Evolutionary conservation across 2,888 invertebrate genomes (phyloP).

Genomic region (Boloria euphrosyne): DNA sequence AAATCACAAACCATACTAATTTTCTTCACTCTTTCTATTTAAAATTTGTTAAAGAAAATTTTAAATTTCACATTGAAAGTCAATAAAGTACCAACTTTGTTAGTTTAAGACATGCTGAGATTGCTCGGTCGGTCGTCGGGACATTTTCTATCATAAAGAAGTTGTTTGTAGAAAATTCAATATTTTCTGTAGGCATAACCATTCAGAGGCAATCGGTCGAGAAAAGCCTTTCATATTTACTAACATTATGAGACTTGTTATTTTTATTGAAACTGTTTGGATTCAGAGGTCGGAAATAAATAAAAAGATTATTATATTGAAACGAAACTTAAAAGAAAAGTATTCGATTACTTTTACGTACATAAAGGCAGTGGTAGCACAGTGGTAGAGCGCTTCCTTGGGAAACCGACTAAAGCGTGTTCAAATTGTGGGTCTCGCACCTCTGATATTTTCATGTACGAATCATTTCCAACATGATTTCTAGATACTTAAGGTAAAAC

Average conservation of each 20-base stretch:
- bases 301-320: no score
- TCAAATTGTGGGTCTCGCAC: no score
- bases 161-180: constrained; percentile 37
- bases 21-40: neutral
- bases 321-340: no score
- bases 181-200: constrained; percentile 39
- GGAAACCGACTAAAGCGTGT: no score
- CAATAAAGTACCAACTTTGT: constrained; percentile 1
- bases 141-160: constrained; percentile 24
- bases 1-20: no score
- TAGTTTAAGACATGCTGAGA: constrained; percentile 20
- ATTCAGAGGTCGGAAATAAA: no score
- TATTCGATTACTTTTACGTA: no score
- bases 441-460: no score
- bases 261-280: neutral
- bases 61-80: constrained; percentile 19
- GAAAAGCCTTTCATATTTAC: constrained; percentile 19
- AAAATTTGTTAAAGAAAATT: constrained; percentile 5
- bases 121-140: constrained; percentile 1
- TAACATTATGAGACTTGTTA: constrained; percentile 1
- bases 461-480: no score
- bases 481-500: no score
- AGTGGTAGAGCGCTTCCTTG: no score
- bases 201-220: constrained; percentile 29
- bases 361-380: no score